Conservation (phyloP, 2,113 vertebrate species). For the Mohoua ochrocephala region DNA sequence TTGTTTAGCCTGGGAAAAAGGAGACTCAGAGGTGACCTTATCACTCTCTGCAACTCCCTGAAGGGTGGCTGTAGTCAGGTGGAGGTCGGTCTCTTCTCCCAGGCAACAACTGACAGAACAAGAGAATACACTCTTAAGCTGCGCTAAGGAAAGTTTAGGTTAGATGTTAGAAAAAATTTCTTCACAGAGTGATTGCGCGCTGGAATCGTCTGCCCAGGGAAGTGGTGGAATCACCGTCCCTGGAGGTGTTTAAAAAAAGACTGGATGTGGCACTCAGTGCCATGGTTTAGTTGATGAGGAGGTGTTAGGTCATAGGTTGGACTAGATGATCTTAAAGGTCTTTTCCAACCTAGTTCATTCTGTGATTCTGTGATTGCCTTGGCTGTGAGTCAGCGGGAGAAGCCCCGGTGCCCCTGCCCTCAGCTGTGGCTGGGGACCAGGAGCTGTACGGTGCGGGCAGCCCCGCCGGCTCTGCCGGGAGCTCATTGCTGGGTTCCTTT, state of each 20-base stretch:
- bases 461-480: fast-evolving
- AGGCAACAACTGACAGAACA: not conserved
- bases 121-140: not conserved
- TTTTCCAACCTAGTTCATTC: not conserved
- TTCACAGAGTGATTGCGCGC: not conserved
- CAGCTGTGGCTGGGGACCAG: not conserved
- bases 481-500: not conserved
- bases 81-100: not conserved
- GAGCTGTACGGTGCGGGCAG: fast-evolving
- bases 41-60: not conserved
- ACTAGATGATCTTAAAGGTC: not conserved
- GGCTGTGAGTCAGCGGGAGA: not conserved
- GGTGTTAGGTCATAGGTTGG: not conserved
- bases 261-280: no score
- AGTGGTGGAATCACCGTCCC: not conserved
- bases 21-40: not conserved
- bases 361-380: not conserved
- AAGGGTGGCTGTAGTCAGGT: not conserved
- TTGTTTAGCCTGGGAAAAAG: not conserved
- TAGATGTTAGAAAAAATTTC: not conserved
- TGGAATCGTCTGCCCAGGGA: not conserved
- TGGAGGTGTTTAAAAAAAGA: no score
- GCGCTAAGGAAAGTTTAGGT: not conserved
- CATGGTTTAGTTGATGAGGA: not conserved
- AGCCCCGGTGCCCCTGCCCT: fast-evolving